Percentiles rank a stretch among this genome's conserved stretches.
Conservation (phyloP, 2,888 invertebrate genomes). For the Gortyna flavago region DNA sequence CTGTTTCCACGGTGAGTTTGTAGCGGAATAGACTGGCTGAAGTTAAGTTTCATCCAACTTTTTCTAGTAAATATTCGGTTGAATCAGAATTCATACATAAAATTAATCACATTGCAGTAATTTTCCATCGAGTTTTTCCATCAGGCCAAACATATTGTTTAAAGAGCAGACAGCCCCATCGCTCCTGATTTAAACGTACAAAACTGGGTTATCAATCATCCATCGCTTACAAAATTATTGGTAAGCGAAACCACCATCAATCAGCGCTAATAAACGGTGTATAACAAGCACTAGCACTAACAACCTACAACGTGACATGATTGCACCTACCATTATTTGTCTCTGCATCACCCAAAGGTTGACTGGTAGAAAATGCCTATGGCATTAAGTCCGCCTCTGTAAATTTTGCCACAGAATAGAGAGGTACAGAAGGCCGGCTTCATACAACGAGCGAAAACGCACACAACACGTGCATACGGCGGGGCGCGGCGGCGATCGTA, state of each 20-base stretch:
- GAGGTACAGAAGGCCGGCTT: background rate
- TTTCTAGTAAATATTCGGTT: background rate
- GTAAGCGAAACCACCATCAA: conserved; percentile 23
- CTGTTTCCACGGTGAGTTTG: too few relatives aligned
- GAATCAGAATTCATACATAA: background rate
- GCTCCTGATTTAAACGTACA: conserved; percentile 3
- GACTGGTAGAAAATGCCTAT: too few relatives aligned
- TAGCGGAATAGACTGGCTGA: background rate
- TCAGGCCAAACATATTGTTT: background rate
- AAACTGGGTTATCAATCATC: background rate
- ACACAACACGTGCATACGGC: background rate
- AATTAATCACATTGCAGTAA: background rate
- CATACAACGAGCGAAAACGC: background rate
- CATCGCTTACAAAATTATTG: conserved; percentile 25
- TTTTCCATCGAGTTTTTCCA: background rate
- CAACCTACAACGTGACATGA: background rate
- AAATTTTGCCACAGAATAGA: background rate
- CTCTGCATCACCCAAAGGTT: too few relatives aligned
- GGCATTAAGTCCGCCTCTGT: too few relatives aligned
- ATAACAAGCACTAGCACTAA: conserved; percentile 8
- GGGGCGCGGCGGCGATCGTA: background rate
- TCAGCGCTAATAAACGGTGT: conserved; percentile 35
- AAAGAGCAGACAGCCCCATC: background rate
- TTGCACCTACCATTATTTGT: too few relatives aligned
- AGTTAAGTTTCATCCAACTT: background rate